A percentile compares a stretch with the other conserved stretches of the same genome.
These are phyloP conservation scores for Prionace glauca DNA, from an alignment of 2,797 vertebrate genomes.

Conservation along the genomic window DNA sequence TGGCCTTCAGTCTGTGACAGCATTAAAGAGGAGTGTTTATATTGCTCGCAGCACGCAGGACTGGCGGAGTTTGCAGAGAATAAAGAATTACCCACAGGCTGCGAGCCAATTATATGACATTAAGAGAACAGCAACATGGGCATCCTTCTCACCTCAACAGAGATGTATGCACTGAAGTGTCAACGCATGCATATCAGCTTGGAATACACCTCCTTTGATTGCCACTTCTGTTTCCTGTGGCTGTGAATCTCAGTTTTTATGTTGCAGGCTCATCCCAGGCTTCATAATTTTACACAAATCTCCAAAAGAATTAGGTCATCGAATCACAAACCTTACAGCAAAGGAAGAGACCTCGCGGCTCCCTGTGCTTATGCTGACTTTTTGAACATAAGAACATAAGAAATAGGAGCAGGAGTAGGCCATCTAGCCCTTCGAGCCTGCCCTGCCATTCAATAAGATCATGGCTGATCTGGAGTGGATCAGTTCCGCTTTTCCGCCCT, in stretches of 20 bases:
- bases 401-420: too few species aligned
- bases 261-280: neutral
- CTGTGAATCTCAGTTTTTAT: neutral
- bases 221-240: neutral
- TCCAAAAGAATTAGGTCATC: neutral
- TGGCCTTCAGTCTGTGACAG: neutral
- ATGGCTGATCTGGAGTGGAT: too few species aligned
- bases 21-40: neutral
- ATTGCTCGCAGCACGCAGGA: neutral
- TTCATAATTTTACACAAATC: neutral
- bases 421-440: too few species aligned
- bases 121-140: neutral
- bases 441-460: too few species aligned
- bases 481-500: too few species aligned
- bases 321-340: neutral
- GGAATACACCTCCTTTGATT: too few species aligned
- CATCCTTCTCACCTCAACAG: neutral
- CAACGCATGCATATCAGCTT: neutral
- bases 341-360: neutral
- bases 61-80: neutral
- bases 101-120: neutral
- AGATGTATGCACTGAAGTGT: neutral
- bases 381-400: neutral
- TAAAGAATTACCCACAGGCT: neutral
- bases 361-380: neutral